phyloP scores from a whole-genome alignment of 1,140 invertebrate species.

The Cataglyphis hispanica region DNA sequence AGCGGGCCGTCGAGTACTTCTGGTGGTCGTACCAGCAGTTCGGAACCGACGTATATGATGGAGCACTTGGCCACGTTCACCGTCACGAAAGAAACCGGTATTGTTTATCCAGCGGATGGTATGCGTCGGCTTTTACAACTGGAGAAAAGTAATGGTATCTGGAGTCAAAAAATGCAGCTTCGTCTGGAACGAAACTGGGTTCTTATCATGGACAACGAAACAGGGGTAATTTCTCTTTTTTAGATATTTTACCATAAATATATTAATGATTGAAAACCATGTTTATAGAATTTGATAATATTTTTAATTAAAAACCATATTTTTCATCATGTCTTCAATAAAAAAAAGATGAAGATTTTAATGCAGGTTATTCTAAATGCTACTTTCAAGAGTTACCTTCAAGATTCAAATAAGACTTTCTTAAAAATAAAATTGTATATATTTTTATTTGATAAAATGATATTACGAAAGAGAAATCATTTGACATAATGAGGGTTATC shows the following conservation, averaged over 20 bases:
- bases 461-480: constrained; percentile 9
- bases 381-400: no score
- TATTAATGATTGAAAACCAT: neutral
- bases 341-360: no score
- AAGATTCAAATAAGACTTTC: no score
- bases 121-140: constrained; percentile 97
- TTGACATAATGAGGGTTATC: neutral
- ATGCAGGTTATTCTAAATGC: no score
- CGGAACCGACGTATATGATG: constrained; percentile 94
- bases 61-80: constrained; percentile 99
- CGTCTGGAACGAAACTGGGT: constrained; percentile 95
- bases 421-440: no score
- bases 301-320: constrained; percentile 37
- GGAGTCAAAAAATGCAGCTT: constrained; percentile 99
- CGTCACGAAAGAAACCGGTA: constrained; percentile 94
- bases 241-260: neutral
- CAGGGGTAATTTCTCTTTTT: constrained; percentile 90
- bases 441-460: constrained; percentile 2
- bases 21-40: constrained; percentile 84
- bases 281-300: neutral
- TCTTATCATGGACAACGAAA: constrained; percentile 98
- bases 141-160: constrained; percentile 99
- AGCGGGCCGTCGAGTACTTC: constrained; percentile 80
- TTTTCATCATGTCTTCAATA: neutral
- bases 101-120: constrained; percentile 97